phyloP scores from a whole-genome alignment of 2,113 vertebrate genomes.

The Oostethus manadensis region DNA sequence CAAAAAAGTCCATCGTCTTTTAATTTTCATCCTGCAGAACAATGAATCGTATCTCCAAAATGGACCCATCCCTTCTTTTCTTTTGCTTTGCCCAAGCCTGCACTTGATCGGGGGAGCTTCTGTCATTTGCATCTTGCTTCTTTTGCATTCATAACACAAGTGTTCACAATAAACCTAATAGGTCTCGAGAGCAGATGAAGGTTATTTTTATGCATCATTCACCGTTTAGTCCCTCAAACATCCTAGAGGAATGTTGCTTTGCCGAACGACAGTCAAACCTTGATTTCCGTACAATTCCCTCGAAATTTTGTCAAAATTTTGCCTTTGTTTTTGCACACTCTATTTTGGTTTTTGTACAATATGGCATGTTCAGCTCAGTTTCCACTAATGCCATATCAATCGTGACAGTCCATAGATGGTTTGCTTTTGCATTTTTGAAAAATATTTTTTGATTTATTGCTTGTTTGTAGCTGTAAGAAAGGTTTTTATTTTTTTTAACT shows the following conservation, averaged over 20 bases:
- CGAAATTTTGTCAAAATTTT: too few relatives aligned
- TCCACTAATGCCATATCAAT: too few relatives aligned
- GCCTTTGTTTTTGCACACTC: too few relatives aligned
- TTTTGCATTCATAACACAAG: conserved; percentile 57
- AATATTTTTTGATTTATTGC: too few relatives aligned
- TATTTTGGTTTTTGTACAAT: too few relatives aligned
- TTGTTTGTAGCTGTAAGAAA: too few relatives aligned
- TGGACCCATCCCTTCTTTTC: conserved; percentile 29
- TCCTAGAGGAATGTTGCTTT: neutral
- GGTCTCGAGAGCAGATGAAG: conserved; percentile 51
- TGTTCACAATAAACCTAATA: conserved; percentile 55
- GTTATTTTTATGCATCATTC: conserved; percentile 38
- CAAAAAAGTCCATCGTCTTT: conserved; percentile 37
- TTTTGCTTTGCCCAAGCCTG: conserved; percentile 24
- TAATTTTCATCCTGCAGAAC: conserved; percentile 30
- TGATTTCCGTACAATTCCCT: too few relatives aligned
- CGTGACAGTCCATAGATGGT: too few relatives aligned
- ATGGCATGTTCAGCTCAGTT: too few relatives aligned
- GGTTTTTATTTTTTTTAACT: too few relatives aligned
- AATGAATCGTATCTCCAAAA: conserved; percentile 68
- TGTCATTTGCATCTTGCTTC: conserved; percentile 41
- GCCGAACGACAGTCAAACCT: neutral
- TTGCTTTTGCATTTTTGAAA: too few relatives aligned
- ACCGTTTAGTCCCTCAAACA: conserved; percentile 6
- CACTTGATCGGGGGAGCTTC: conserved; percentile 30